A percentile compares a stretch with the other conserved stretches of the same genome.
phyloP scores from a whole-genome alignment of 2,797 vertebrate species.

The Galaxias olidus region DNA sequence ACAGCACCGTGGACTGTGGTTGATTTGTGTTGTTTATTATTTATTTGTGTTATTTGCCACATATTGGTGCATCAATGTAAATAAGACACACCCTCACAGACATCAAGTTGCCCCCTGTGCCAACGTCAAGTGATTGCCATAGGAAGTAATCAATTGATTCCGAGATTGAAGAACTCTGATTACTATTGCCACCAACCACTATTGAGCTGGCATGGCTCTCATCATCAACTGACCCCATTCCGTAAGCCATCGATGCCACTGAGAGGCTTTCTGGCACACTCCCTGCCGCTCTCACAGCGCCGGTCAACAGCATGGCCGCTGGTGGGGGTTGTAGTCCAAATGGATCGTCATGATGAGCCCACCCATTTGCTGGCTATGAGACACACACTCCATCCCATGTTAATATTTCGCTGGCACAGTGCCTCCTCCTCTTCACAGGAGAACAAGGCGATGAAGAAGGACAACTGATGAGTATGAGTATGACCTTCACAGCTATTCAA shows the following conservation, averaged over 20 bases:
- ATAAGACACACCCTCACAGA: too few relatives aligned
- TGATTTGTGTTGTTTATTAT: too few relatives aligned
- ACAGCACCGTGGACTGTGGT: too few relatives aligned
- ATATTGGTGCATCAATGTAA: too few relatives aligned
- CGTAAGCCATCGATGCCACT: constrained; percentile 28
- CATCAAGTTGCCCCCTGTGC: background rate
- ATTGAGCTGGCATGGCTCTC: constrained; percentile 25
- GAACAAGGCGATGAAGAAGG: background rate
- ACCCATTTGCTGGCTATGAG: constrained; percentile 14
- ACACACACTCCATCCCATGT: constrained; percentile 20
- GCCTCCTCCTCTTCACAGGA: constrained; percentile 15
- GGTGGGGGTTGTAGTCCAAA: constrained; percentile 35
- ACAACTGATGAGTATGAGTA: constrained; percentile 5
- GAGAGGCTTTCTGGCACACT: constrained; percentile 26
- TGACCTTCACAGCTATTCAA: constrained; percentile 33
- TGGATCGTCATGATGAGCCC: constrained; percentile 19
- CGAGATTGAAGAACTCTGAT: too few relatives aligned
- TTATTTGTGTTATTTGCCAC: too few relatives aligned
- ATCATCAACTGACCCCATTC: constrained; percentile 44
- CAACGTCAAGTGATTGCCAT: constrained; percentile 14
- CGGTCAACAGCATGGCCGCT: constrained; percentile 37
- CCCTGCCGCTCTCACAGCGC: constrained; percentile 25
- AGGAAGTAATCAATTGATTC: background rate
- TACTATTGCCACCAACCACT: background rate
- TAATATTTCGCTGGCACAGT: constrained; percentile 14